Base-by-base conservation (phyloP, 2,888 invertebrate species). In the Aphodius sticticus region DNA sequence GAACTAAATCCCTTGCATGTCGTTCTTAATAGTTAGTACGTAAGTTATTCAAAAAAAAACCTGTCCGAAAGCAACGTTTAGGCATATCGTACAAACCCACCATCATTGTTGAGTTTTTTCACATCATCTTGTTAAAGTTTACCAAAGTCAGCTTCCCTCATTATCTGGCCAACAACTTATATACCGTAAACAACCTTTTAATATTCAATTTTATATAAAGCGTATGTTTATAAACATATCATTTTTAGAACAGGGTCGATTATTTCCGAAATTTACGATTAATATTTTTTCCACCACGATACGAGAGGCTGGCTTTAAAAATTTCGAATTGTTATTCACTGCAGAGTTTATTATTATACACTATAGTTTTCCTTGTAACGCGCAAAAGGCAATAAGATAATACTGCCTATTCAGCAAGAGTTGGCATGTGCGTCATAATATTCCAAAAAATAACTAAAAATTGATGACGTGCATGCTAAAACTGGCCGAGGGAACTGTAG, bases 41-140 rank as follows among this genome's bases (percentile, higher is more conserved):
- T 74, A 74, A 74, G 74, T 36, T 53, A 53, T 12, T 53, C 12
- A 12, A 7, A n/a, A 70, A 15, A 70, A 70, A 15, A 70, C 70
- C 70, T 70, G 26, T 70, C 74, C 74, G 74, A 74, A 36, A 26
- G 37, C 7, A 74, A 74, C 74, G 74, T 74, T 74, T 74, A 74
- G 74, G 74, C 74, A 74, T 74, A 74, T 74, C 74, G 37, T 53
- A 53, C 12, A 53, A 36, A 74, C 4, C 74, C 16, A 7, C 37
- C 15, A 15, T 26, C n/a, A 26, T 71, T 71, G 71, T 15, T 71
- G 26, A 26, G 26, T 26, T 26, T 26, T 26, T 26, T 26, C 26
- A 26, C 26, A 3, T 74, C 37, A 36, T 35, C 35, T 74, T 74
- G 35, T 72, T 5, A 72, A 16, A 14, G n/a, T 74, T 35, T 36